Evolutionary conservation across 1,140 invertebrate species (phyloP).

Genomic region (Tetraneura akinire): DNA sequence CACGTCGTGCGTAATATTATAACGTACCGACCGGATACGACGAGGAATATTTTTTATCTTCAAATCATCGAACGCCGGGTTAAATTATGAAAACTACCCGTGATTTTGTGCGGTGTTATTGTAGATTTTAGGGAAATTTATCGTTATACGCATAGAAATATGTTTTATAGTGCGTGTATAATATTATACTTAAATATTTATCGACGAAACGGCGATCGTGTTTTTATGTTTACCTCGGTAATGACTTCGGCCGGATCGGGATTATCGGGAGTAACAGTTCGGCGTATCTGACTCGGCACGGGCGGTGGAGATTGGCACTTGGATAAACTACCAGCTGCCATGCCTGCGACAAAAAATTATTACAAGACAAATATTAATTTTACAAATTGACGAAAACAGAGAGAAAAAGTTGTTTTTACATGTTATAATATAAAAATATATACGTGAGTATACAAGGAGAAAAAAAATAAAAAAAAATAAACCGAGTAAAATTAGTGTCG

Average conservation of each 20-base stretch:
- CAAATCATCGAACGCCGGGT: no score
- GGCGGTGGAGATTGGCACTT: conserved; percentile 54
- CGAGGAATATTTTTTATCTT: no score
- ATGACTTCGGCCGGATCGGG: conserved; percentile 66
- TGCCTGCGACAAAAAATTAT: conserved; percentile 1
- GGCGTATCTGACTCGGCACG: conserved; percentile 53
- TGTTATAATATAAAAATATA: neutral
- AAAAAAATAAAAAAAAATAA: no score
- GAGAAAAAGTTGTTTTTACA: no score
- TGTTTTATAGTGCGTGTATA: no score
- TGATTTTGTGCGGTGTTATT: neutral
- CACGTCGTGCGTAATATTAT: no score
- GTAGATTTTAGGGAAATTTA: neutral
- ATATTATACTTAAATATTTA: no score
- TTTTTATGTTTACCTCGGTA: conserved; percentile 61
- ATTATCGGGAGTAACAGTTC: conserved; percentile 64
- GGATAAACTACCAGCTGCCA: conserved; percentile 28
- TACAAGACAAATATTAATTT: neutral
- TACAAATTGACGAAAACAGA: neutral
- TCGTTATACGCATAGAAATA: no score
- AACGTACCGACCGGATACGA: no score
- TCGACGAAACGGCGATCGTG: neutral
- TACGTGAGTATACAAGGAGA: no score
- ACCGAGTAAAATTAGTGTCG: no score
- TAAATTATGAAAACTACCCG: no score